A percentile compares a stretch with the other conserved stretches of the same genome.
Conservation (phyloP, 2,888 invertebrate species). For the Andrena haemorrhoa region DNA sequence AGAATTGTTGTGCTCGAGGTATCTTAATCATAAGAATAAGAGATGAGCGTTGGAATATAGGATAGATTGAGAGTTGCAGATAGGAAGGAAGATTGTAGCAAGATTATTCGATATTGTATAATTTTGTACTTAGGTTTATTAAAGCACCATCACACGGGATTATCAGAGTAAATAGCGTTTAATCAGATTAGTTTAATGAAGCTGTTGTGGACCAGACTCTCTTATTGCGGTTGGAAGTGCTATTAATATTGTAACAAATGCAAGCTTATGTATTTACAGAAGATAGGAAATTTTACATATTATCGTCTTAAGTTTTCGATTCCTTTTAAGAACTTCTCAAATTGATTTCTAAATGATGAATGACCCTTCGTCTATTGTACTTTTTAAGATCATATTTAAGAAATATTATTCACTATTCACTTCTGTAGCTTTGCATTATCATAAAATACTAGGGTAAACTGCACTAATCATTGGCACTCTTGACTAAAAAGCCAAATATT, state of each 20-base stretch:
- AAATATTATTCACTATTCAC: too few species aligned
- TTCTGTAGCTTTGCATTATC: too few species aligned
- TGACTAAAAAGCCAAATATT: too few species aligned
- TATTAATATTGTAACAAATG: not conserved
- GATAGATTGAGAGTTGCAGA: not conserved
- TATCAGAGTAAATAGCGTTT: constrained; percentile 19
- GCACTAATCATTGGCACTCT: too few species aligned
- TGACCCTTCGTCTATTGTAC: too few species aligned
- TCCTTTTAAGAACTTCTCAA: not conserved
- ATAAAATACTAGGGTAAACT: too few species aligned
- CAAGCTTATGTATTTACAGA: not conserved
- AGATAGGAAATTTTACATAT: not conserved
- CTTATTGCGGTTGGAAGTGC: not conserved
- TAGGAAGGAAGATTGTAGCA: not conserved
- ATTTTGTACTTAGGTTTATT: not conserved
- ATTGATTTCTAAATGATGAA: too few species aligned
- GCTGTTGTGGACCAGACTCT: not conserved
- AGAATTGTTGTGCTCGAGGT: too few species aligned
- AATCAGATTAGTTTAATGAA: constrained; percentile 50
- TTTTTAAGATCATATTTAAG: too few species aligned
- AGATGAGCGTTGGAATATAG: too few species aligned
- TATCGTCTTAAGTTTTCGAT: not conserved
- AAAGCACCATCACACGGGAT: constrained; percentile 15
- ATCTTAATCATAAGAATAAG: too few species aligned
- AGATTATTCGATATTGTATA: constrained; percentile 1